Evolutionary conservation across 2,113 vertebrate species (phyloP).

Genomic region (Indicator indicator): DNA sequence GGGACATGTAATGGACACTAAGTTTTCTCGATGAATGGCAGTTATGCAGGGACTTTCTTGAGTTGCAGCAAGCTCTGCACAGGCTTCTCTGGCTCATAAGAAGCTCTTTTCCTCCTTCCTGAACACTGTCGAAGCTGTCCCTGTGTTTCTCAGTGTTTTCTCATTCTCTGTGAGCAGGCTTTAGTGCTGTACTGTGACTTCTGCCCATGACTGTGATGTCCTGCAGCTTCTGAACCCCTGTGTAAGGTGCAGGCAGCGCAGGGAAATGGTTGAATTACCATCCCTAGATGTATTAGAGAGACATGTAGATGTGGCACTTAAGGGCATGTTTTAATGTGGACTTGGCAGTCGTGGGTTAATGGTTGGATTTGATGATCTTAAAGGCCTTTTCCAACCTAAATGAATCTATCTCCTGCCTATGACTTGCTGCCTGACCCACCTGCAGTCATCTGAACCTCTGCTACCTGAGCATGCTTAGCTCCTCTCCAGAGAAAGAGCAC

Average conservation of each 20-base stretch:
- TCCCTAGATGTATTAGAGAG: too few relatives aligned
- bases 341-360: too few relatives aligned
- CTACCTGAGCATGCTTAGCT: not conserved
- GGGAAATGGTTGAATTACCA: too few relatives aligned
- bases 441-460: not conserved
- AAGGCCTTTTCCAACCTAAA: too few relatives aligned
- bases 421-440: not conserved
- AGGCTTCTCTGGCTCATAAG: not conserved
- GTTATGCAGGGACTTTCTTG: rapidly evolving
- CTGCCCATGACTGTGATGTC: not conserved
- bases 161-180: not conserved
- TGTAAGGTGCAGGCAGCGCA: not conserved
- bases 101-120: not conserved
- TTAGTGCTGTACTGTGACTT: not conserved
- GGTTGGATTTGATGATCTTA: too few relatives aligned
- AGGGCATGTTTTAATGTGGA: too few relatives aligned
- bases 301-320: too few relatives aligned
- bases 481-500: not conserved
- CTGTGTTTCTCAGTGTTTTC: not conserved
- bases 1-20: not conserved
- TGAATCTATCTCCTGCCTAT: not conserved
- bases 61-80: not conserved
- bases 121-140: not conserved
- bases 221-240: not conserved
- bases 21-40: not conserved